Evolutionary conservation across 2,888 invertebrate species (phyloP), one percentile per base, ranked within the genome.

Genomic region (Oscheius sp.): DNA sequence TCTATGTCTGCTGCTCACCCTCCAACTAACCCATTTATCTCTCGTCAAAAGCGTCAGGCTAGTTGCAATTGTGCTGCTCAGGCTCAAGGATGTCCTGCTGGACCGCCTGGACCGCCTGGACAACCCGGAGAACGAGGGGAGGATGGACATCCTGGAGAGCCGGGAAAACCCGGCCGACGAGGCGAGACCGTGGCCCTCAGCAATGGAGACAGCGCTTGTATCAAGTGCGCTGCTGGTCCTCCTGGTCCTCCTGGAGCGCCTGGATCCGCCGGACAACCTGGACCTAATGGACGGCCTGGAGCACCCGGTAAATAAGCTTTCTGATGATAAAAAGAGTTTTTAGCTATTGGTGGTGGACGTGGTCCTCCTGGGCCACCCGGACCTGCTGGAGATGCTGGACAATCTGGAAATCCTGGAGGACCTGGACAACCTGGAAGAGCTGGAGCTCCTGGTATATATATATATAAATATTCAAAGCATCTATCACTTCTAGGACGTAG

Each of bases 71-170:
- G 76, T 56, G 76, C 71, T 32, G 68, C 74, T 24, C 71, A 70
- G 50, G 69, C 76, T 4, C 49, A 49, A 30, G 69, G 69, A 68
- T 76, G 76, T 59, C 76, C 76, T 65, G 71, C 76, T 62, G 76
- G 76, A 66, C 76, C 75, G 47, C 73, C 70, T 41, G 75, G 75
- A 71, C 75, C 75, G 54, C 72, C 72, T 63, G 75, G 75, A 71
- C 67, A 61, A 26, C 75, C 72, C 49, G 74, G 75, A 75, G 66
- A 38, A 12, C 67, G 56, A 38, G 74, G 74, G 72, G 68, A 71
- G 2, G 6, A 44, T n/a, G 74, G 74, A 68, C 70, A 71, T 22
- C 74, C 73, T 26, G 79, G 79, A 74, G 71, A 73, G 12, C 32
- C 73, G n/a, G 79, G 79, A 72, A 28, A 51, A 32, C 49, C 67